Conservation (phyloP, 2,888 invertebrate genomes). For the Lasioglossum villosulum region DNA sequence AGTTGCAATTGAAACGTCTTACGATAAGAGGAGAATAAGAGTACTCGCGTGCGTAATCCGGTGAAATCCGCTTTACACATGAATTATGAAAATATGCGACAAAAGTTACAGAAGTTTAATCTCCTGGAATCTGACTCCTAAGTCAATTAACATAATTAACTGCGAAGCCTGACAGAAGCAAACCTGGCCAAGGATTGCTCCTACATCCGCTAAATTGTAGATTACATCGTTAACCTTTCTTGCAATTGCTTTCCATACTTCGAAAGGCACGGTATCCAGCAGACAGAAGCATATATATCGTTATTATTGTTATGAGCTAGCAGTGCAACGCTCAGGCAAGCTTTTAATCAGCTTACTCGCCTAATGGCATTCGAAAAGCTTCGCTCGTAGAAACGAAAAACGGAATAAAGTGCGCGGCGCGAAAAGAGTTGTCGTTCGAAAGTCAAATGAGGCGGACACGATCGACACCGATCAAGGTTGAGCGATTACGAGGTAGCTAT, state of each 20-base stretch:
- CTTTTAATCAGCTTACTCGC: constrained; percentile 51
- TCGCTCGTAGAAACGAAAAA: constrained; percentile 3
- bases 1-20: background rate
- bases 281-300: constrained; percentile 7
- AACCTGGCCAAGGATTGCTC: background rate
- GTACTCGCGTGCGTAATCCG: background rate
- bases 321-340: constrained; percentile 11
- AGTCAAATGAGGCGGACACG: background rate
- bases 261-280: constrained; percentile 7
- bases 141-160: constrained; percentile 12
- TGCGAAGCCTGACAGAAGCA: background rate
- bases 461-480: background rate
- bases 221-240: constrained; percentile 1
- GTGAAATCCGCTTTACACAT: background rate
- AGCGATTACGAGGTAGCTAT: background rate
- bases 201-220: background rate
- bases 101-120: background rate
- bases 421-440: background rate
- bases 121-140: background rate
- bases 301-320: constrained; percentile 34
- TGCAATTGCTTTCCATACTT: background rate
- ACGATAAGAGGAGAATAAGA: background rate
- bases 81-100: constrained; percentile 1
- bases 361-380: constrained; percentile 22
- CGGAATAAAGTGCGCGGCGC: background rate